Evolutionary conservation across 2,797 vertebrate genomes (phyloP).

Genomic region (Florisuga fusca): DNA sequence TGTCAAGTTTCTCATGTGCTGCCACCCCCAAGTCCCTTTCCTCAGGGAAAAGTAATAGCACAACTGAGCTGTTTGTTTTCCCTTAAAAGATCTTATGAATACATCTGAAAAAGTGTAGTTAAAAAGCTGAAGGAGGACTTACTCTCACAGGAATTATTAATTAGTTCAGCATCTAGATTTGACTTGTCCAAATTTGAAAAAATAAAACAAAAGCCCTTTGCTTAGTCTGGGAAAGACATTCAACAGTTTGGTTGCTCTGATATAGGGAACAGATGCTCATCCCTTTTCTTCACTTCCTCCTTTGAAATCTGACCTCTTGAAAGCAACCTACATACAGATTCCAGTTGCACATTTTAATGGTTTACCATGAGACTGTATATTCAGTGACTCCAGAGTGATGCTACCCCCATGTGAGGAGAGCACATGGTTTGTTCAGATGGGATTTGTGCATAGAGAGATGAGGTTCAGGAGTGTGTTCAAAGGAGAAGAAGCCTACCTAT

Average conservation of each 20-base stretch:
- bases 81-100: not conserved
- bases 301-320: constrained; percentile 20
- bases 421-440: not conserved
- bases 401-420: not conserved
- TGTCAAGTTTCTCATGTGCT: too few relatives aligned
- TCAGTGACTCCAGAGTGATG: not conserved
- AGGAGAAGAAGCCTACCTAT: not conserved
- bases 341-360: not conserved
- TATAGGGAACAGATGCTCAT: not conserved
- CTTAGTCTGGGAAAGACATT: constrained; percentile 46
- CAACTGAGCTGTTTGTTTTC: not conserved
- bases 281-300: not conserved
- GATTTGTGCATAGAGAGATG: not conserved
- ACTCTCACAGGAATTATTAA: constrained; percentile 15
- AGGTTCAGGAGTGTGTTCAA: not conserved
- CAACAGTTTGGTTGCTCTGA: not conserved
- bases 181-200: constrained; percentile 30
- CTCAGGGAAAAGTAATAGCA: not conserved
- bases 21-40: too few relatives aligned
- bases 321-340: not conserved
- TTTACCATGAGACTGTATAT: not conserved
- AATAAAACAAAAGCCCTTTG: constrained; percentile 17
- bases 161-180: constrained; percentile 41
- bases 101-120: not conserved
- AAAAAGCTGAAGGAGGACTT: constrained; percentile 5